These are phyloP conservation scores for Yponomeuta sedellus DNA, from an alignment of 2,888 invertebrate genomes.

Conservation along the genomic window DNA sequence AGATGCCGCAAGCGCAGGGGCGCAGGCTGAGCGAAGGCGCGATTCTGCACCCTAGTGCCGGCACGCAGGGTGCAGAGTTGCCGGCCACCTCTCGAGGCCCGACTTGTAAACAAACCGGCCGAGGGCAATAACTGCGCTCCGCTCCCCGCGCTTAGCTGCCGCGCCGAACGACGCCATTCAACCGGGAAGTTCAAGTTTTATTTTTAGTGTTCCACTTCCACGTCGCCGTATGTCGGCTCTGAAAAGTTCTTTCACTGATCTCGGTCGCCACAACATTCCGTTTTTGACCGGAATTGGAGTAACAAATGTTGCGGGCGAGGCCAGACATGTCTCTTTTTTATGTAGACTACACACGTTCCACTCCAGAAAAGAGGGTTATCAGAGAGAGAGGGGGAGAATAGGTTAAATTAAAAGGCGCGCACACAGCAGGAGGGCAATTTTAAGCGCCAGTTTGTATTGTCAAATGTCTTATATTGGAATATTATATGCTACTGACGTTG, in stretches of 20 bases:
- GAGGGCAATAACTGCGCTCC: slow-evolving; percentile 68
- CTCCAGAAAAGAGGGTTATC: too few species aligned
- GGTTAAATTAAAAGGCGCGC: too few species aligned
- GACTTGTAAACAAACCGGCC: slow-evolving; percentile 72
- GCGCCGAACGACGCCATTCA: slow-evolving; percentile 65
- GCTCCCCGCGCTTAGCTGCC: slow-evolving; percentile 59
- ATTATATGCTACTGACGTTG: too few species aligned
- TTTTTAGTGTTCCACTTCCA: slow-evolving; percentile 67
- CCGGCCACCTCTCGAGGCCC: slow-evolving; percentile 34
- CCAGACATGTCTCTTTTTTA: slow-evolving; percentile 6
- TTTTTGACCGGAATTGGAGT: slow-evolving; percentile 21
- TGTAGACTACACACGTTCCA: too few species aligned
- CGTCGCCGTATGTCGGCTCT: slow-evolving; percentile 37
- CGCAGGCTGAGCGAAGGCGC: slow-evolving; percentile 29
- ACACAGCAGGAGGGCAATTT: too few species aligned
- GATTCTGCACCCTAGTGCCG: slow-evolving; percentile 51
- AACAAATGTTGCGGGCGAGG: slow-evolving; percentile 21
- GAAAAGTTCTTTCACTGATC: slow-evolving; percentile 12
- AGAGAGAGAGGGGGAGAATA: too few species aligned
- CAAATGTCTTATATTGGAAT: too few species aligned
- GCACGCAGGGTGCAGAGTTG: slow-evolving; percentile 51
- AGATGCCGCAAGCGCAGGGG: slow-evolving; percentile 67
- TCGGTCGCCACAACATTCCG: not conserved
- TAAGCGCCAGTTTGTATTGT: too few species aligned
- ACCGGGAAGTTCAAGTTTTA: slow-evolving; percentile 74